Percentiles rank a stretch among this genome's conserved stretches.
Evolutionary conservation across 2,888 invertebrate genomes (phyloP).

Genomic region (Cheilosia vulpina): DNA sequence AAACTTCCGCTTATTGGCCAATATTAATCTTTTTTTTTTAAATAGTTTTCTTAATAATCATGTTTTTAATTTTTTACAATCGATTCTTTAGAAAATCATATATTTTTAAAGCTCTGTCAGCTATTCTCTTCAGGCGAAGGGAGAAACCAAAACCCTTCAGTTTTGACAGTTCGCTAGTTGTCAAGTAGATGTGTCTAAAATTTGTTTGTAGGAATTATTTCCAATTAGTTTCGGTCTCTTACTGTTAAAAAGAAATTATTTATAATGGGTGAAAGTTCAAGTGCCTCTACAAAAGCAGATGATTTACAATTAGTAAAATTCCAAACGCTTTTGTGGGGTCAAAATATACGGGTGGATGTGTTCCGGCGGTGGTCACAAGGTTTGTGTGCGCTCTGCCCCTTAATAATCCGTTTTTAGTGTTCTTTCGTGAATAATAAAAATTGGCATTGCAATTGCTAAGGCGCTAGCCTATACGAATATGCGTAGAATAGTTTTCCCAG

Average conservation of each 20-base stretch:
- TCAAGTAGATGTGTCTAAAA: constrained; percentile 65
- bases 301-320: constrained; percentile 89
- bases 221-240: constrained; percentile 60
- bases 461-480: not conserved
- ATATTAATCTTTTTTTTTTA: too few species aligned
- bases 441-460: not conserved
- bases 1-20: too few species aligned
- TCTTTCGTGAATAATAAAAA: not conserved
- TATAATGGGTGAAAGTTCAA: constrained; percentile 80
- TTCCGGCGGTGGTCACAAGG: constrained; percentile 97
- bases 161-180: constrained; percentile 55
- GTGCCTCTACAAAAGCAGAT: constrained; percentile 82
- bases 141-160: not conserved
- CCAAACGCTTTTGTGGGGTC: constrained; percentile 93
- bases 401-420: constrained; percentile 27
- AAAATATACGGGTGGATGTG: constrained; percentile 92
- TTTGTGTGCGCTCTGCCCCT: constrained; percentile 78
- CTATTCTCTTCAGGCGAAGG: not conserved
- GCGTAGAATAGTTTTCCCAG: not conserved
- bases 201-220: constrained; percentile 54
- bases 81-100: too few species aligned
- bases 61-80: too few species aligned
- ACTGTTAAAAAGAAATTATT: constrained; percentile 55
- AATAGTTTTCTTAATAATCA: too few species aligned
- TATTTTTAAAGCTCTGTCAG: not conserved